Percentiles rank a stretch among this genome's conserved stretches.
phyloP scores from a whole-genome alignment of 2,888 invertebrate genomes.

The Nomada fabriciana region DNA sequence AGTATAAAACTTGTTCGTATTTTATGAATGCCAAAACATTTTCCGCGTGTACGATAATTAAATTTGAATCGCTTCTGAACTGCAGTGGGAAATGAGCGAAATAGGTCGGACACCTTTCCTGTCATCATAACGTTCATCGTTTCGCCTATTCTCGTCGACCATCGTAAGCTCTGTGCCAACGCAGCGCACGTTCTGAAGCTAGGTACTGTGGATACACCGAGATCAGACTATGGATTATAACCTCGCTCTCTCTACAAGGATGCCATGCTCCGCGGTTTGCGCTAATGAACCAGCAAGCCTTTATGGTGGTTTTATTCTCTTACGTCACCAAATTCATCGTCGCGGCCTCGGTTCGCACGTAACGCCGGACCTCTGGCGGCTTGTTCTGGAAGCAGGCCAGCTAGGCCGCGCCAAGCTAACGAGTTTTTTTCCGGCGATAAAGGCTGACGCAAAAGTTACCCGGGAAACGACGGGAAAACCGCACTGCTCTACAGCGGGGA shows the following conservation, averaged over 20 bases:
- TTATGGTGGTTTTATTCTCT: constrained; percentile 76
- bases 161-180: constrained; percentile 13
- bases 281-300: constrained; percentile 76
- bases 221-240: constrained; percentile 66
- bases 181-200: constrained; percentile 36
- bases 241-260: constrained; percentile 56
- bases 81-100: neutral
- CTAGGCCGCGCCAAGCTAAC: constrained; percentile 56
- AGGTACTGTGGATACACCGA: constrained; percentile 22
- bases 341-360: constrained; percentile 52
- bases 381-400: constrained; percentile 53
- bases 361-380: constrained; percentile 66
- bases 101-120: neutral
- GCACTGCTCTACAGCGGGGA: neutral
- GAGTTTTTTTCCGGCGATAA: constrained; percentile 66
- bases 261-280: constrained; percentile 67
- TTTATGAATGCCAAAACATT: no score
- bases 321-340: constrained; percentile 70
- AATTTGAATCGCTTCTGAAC: neutral
- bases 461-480: constrained; percentile 56
- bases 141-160: constrained; percentile 1
- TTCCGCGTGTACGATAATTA: no score
- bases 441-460: constrained; percentile 61
- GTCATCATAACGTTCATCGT: constrained; percentile 15
- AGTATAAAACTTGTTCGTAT: neutral